A percentile compares a stretch with the other conserved stretches of the same genome.
These are phyloP conservation scores for Drosophila sordidula DNA, from an alignment of 2,888 invertebrate genomes.

Conservation along the genomic window DNA sequence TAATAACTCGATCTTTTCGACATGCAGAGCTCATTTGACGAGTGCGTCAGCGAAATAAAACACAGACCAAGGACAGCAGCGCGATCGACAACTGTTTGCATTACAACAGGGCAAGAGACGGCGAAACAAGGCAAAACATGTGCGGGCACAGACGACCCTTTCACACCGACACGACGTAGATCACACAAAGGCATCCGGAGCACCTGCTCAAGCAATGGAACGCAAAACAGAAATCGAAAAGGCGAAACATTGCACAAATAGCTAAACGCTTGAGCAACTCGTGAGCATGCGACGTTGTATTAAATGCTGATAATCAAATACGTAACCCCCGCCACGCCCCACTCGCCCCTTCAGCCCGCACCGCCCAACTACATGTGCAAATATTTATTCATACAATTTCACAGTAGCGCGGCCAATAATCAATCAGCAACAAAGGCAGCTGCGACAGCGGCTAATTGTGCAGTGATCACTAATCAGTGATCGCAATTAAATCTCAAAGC, in stretches of 20 bases:
- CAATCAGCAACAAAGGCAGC: constrained; percentile 34
- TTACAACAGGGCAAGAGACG: constrained; percentile 10
- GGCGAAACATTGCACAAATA: constrained; percentile 52
- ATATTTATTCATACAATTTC: constrained; percentile 25
- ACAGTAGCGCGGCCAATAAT: constrained; percentile 26
- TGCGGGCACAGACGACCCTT: constrained; percentile 26
- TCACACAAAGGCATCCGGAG: constrained; percentile 9
- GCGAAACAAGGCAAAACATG: constrained; percentile 5
- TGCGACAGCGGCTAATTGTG: constrained; percentile 30
- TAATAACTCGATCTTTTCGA: constrained; percentile 13
- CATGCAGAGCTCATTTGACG: constrained; percentile 17
- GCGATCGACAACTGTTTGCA: constrained; percentile 20
- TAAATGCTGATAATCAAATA: constrained; percentile 59
- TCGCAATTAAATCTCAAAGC: constrained; percentile 44
- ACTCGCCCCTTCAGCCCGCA: neutral
- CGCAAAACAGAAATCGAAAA: constrained; percentile 23
- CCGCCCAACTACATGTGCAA: constrained; percentile 25
- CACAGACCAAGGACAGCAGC: constrained; percentile 33
- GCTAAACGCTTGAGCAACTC: constrained; percentile 64
- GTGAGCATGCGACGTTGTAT: constrained; percentile 52
- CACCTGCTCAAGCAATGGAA: constrained; percentile 40
- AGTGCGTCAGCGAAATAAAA: constrained; percentile 45
- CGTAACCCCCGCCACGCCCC: neutral
- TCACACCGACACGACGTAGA: constrained; percentile 7
- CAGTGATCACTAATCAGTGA: constrained; percentile 39